Conservation (phyloP, 2,888 invertebrate species). For the Mythimna impura region DNA sequence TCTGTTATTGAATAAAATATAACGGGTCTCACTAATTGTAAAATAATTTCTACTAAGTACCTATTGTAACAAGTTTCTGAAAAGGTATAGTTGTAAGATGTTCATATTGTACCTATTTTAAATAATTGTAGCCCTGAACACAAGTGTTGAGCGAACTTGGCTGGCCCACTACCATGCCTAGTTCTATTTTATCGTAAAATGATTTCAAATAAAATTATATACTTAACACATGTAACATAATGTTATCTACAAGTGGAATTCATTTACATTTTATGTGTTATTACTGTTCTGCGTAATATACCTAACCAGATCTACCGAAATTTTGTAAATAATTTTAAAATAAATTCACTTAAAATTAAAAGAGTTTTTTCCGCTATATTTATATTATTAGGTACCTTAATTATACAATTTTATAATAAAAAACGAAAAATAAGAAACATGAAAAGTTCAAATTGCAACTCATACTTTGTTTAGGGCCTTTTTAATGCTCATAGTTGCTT, state of each 20-base stretch:
- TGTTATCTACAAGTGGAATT: slow-evolving; percentile 23
- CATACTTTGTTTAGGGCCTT: no score
- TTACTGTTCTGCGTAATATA: slow-evolving; percentile 17
- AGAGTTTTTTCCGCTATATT: neutral
- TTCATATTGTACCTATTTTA: slow-evolving; percentile 17
- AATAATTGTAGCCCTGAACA: slow-evolving; percentile 1
- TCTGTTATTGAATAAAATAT: slow-evolving; percentile 35
- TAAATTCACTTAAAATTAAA: slow-evolving; percentile 50
- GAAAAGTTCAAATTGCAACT: no score
- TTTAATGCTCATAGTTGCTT: no score
- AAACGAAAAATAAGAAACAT: no score
- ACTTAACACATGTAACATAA: neutral
- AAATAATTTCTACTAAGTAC: slow-evolving; percentile 41
- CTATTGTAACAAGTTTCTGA: slow-evolving; percentile 32
- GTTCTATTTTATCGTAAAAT: slow-evolving; percentile 17
- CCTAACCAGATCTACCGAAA: slow-evolving; percentile 19
- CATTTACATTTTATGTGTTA: neutral
- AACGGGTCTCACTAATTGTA: slow-evolving; percentile 49
- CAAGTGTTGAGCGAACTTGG: slow-evolving; percentile 14
- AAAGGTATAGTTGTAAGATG: slow-evolving; percentile 24
- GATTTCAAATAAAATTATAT: neutral
- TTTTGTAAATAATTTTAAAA: no score
- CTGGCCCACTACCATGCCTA: slow-evolving; percentile 12
- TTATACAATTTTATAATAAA: no score
- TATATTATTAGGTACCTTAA: no score